Percentiles rank a stretch among this genome's conserved stretches.
These are phyloP conservation scores for Trachelus tabidus DNA, from an alignment of 2,888 invertebrate species.

Conservation along the genomic window DNA sequence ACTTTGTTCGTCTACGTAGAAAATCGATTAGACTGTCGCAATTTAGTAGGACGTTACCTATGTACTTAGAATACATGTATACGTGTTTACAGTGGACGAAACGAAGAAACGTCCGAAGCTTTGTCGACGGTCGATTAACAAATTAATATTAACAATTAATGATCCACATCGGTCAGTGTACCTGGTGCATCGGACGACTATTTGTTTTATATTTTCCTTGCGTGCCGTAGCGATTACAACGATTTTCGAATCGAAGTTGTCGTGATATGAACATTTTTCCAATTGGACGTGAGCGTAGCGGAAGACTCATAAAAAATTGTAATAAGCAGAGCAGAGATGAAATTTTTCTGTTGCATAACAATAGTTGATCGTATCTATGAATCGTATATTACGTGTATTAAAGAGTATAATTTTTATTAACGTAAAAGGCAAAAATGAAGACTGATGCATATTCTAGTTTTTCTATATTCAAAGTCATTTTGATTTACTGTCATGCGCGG, in stretches of 20 bases:
- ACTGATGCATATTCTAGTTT: neutral
- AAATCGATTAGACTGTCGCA: neutral
- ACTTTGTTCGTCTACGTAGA: neutral
- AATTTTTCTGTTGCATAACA: neutral
- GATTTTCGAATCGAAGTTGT: neutral
- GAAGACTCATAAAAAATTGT: neutral
- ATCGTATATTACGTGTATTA: neutral
- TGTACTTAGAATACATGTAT: neutral
- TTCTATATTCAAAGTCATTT: neutral
- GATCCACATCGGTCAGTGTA: neutral
- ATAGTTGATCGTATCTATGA: neutral
- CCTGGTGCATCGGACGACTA: neutral
- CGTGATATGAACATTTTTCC: neutral
- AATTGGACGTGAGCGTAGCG: neutral
- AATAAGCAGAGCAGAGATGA: neutral
- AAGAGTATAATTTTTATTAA: neutral
- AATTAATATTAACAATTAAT: neutral
- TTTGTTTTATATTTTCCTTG: neutral
- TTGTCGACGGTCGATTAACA: neutral
- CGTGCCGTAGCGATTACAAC: neutral
- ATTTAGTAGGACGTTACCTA: neutral
- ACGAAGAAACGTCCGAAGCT: neutral
- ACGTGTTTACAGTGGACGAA: neutral
- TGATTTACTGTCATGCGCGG: neutral
- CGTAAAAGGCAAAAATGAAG: neutral